Evolutionary conservation across 2,113 vertebrate species (phyloP).

Genomic region (Pipra filicauda): DNA sequence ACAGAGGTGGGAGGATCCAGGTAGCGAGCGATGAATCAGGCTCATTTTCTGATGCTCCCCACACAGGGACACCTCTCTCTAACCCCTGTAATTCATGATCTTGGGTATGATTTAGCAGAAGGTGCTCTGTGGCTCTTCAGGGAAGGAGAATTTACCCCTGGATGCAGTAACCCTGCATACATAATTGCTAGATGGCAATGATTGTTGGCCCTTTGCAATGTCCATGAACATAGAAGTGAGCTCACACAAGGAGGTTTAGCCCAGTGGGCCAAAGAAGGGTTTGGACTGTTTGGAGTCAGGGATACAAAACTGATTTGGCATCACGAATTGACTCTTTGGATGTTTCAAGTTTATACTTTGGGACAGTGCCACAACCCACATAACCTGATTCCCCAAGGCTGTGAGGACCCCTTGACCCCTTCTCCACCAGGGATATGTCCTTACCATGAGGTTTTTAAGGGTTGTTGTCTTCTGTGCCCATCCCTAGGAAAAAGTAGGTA

Average conservation of each 20-base stretch:
- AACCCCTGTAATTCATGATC: background rate
- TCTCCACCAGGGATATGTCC: background rate
- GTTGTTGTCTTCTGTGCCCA: background rate
- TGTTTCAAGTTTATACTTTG: background rate
- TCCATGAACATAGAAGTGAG: fast-evolving
- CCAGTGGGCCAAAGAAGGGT: background rate
- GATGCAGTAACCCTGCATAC: background rate
- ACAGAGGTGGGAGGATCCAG: background rate
- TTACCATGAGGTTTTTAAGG: background rate
- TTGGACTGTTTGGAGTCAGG: background rate
- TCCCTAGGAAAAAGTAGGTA: background rate
- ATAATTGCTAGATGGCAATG: background rate
- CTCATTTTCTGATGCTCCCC: background rate
- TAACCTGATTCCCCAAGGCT: background rate
- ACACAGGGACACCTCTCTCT: background rate
- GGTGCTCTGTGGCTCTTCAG: background rate
- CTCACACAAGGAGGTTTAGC: fast-evolving
- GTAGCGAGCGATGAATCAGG: fast-evolving
- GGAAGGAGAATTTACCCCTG: background rate
- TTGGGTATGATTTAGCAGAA: background rate
- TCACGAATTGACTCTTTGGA: background rate
- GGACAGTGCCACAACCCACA: background rate
- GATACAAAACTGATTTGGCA: background rate
- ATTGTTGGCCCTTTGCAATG: background rate
- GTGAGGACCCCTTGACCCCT: background rate